A percentile compares a stretch with the other conserved stretches of the same genome.
Evolutionary conservation across 2,797 vertebrate species (phyloP).

Genomic region (Onychomys torridus): DNA sequence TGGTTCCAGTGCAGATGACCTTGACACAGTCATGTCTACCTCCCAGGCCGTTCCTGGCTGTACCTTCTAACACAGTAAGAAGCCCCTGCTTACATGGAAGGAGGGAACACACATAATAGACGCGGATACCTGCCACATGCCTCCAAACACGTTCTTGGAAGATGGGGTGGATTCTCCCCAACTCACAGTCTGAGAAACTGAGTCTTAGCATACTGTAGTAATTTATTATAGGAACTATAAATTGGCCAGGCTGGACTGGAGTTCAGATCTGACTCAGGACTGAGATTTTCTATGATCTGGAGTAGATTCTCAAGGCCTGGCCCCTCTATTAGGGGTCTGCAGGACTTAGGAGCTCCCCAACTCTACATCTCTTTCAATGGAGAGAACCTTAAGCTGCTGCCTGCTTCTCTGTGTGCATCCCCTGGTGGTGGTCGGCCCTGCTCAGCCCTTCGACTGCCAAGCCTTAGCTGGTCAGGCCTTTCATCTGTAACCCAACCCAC

Average conservation of each 20-base stretch:
- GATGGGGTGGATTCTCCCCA: not conserved
- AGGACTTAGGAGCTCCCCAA: not conserved
- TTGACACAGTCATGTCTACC: not conserved
- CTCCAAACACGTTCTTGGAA: not conserved
- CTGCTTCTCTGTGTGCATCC: not conserved
- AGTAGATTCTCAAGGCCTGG: not conserved
- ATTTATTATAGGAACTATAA: not conserved
- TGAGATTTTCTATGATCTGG: not conserved
- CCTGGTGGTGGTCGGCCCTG: not conserved
- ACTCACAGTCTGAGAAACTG: not conserved
- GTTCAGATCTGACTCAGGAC: not conserved
- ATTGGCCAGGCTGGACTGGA: not conserved
- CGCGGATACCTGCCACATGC: not conserved
- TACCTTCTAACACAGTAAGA: not conserved
- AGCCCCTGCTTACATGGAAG: not conserved
- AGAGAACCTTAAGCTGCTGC: not conserved
- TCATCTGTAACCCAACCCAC: slow-evolving; percentile 68
- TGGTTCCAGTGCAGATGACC: not conserved
- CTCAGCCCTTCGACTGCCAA: not conserved
- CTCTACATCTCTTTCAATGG: not conserved
- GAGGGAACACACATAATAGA: not conserved
- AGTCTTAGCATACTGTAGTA: not conserved
- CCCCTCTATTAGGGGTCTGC: not conserved
- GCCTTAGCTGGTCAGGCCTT: slow-evolving; percentile 23
- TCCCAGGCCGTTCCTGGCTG: not conserved